Conservation (phyloP, 2,888 invertebrate genomes). For the Ischnus inquisitorius region DNA sequence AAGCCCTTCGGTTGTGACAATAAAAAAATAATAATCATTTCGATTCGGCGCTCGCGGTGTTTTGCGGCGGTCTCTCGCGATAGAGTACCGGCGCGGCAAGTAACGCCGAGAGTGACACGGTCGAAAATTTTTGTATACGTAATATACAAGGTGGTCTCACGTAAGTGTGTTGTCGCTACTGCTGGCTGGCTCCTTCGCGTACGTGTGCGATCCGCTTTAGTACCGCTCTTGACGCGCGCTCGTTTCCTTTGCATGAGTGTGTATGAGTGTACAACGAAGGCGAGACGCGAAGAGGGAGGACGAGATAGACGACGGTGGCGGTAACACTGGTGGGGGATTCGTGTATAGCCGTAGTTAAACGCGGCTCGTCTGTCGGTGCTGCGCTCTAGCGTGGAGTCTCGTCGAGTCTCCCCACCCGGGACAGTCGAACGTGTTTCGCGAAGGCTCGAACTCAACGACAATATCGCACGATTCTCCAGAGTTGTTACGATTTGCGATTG, state of each 20-base stretch:
- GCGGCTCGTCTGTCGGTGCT: conserved; percentile 78
- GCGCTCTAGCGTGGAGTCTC: conserved; percentile 78
- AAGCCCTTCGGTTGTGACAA: conserved; percentile 9
- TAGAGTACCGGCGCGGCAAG: conserved; percentile 65
- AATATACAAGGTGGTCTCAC: conserved; percentile 54
- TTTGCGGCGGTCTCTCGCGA: conserved; percentile 31
- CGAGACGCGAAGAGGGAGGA: conserved; percentile 37
- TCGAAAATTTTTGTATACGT: conserved; percentile 78
- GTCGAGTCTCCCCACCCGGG: conserved; percentile 77
- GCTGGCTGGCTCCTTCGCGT: not conserved
- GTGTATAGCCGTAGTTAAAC: conserved; percentile 50
- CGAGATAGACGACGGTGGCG: conserved; percentile 55
- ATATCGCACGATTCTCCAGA: conserved; percentile 16
- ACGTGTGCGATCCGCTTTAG: conserved; percentile 40
- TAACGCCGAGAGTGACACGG: conserved; percentile 72
- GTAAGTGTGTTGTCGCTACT: conserved; percentile 9
- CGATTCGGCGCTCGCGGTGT: conserved; percentile 21
- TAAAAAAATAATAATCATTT: conserved; percentile 8
- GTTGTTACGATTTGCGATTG: not conserved
- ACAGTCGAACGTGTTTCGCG: conserved; percentile 60
- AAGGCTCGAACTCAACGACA: conserved; percentile 45
- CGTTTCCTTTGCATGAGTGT: conserved; percentile 34
- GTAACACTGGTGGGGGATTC: conserved; percentile 38
- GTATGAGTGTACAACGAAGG: conserved; percentile 45
- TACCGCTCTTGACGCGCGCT: conserved; percentile 17